phyloP scores from a whole-genome alignment of 2,888 invertebrate species.

The Chrysolina oricalcia region DNA sequence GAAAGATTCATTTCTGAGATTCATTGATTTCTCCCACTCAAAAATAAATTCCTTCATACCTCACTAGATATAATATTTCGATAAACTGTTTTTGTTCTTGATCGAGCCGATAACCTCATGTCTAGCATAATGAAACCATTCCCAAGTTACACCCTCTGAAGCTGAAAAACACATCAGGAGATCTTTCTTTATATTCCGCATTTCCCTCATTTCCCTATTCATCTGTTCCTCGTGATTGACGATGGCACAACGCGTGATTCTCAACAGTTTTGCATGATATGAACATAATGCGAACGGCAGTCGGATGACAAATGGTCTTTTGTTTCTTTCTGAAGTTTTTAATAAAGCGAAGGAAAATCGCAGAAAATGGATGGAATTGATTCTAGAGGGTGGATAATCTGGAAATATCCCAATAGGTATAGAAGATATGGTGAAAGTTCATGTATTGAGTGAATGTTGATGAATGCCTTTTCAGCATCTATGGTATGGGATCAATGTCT shows the following conservation, averaged over 20 bases:
- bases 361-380: conserved; percentile 11
- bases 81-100: not conserved
- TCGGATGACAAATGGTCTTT: conserved; percentile 53
- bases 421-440: not conserved
- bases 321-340: conserved; percentile 43
- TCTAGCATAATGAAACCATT: not conserved
- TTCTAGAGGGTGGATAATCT: not conserved
- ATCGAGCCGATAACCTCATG: not conserved
- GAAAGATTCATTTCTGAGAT: no score
- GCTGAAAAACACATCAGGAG: conserved; percentile 10
- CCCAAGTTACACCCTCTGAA: not conserved
- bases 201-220: conserved; percentile 19
- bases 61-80: no score
- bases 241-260: conserved; percentile 26
- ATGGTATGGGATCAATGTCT: no score
- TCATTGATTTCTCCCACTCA: not conserved
- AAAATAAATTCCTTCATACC: no score
- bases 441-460: not conserved
- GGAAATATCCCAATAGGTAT: not conserved
- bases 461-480: not conserved
- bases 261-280: conserved; percentile 38
- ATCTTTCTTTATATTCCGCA: conserved; percentile 11
- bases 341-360: conserved; percentile 12
- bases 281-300: conserved; percentile 44
- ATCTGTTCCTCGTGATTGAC: conserved; percentile 22